phyloP scores from a whole-genome alignment of 1,140 invertebrate species.

The Andricus grossulariae region DNA sequence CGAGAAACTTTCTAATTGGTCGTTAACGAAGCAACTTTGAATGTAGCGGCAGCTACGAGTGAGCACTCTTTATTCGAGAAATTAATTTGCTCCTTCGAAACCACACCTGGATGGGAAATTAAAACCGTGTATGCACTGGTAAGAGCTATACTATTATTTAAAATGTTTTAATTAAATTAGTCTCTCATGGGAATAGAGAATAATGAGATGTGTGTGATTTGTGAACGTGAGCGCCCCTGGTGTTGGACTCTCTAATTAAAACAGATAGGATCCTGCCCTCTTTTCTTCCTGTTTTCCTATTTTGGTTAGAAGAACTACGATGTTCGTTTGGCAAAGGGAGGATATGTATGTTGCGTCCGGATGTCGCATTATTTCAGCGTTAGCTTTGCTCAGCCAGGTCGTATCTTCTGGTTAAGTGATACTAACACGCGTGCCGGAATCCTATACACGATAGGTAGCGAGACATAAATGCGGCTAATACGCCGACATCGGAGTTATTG shows the following conservation, averaged over 20 bases:
- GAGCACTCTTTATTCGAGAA: constrained; percentile 35
- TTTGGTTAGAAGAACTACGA: background rate
- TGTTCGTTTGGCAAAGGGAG: too few species aligned
- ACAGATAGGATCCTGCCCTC: constrained; percentile 3
- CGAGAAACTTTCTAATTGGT: constrained; percentile 41
- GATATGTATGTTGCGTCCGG: constrained; percentile 11
- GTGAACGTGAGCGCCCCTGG: background rate
- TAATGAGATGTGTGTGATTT: too few species aligned
- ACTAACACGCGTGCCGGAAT: constrained; percentile 43
- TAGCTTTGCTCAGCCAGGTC: constrained; percentile 49
- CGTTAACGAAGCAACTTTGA: constrained; percentile 38
- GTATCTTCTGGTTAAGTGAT: constrained; percentile 55
- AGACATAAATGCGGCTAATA: constrained; percentile 45
- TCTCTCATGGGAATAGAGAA: background rate
- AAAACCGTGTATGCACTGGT: too few species aligned
- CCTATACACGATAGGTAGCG: too few species aligned
- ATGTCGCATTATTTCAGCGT: constrained; percentile 60
- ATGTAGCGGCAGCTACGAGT: constrained; percentile 2
- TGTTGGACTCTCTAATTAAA: background rate
- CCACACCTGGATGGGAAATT: constrained; percentile 25
- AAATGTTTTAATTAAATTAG: constrained; percentile 7
- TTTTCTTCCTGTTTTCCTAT: background rate
- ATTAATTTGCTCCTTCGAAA: constrained; percentile 35
- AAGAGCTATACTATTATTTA: too few species aligned
- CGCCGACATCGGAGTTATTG: constrained; percentile 50